Percentiles rank a stretch among this genome's conserved stretches.
Evolutionary conservation across 2,113 vertebrate species (phyloP).

Genomic region (Lagopus leucura): DNA sequence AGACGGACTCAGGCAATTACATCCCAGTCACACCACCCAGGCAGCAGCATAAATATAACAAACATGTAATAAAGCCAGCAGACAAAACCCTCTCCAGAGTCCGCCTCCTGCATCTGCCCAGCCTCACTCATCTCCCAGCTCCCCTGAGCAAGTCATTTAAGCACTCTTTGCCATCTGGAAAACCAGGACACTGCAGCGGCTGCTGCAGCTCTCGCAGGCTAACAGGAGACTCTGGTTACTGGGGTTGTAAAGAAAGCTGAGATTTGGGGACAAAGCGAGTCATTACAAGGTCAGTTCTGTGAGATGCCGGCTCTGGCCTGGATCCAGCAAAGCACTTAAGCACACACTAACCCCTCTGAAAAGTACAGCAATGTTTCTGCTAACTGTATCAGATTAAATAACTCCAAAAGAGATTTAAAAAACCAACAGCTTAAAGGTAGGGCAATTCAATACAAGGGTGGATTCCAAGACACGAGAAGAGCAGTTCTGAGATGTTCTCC

Average conservation of each 20-base stretch:
- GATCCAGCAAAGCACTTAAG: slow-evolving; percentile 45
- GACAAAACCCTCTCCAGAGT: slow-evolving; percentile 34
- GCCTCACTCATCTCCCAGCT: neutral
- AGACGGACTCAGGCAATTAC: neutral
- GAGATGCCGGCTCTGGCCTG: slow-evolving; percentile 47
- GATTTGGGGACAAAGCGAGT: slow-evolving; percentile 35
- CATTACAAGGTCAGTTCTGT: neutral
- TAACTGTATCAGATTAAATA: neutral
- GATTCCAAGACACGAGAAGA: neutral
- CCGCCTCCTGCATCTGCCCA: slow-evolving; percentile 24
- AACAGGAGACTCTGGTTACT: slow-evolving; percentile 23
- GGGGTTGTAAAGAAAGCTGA: slow-evolving; percentile 30
- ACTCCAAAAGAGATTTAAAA: neutral
- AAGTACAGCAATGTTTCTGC: neutral
- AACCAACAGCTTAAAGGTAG: neutral
- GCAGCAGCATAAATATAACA: neutral
- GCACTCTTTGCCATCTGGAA: slow-evolving; percentile 13
- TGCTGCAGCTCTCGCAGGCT: neutral
- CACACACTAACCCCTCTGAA: neutral
- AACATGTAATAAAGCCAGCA: neutral
- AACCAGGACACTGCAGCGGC: neutral
- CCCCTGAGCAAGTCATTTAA: neutral
- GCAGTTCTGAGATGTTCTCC: neutral
- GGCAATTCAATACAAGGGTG: neutral
- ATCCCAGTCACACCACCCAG: neutral